Base-by-base conservation (phyloP, 2,113 vertebrate genomes). In the Rhynchopsitta pachyrhyncha region DNA sequence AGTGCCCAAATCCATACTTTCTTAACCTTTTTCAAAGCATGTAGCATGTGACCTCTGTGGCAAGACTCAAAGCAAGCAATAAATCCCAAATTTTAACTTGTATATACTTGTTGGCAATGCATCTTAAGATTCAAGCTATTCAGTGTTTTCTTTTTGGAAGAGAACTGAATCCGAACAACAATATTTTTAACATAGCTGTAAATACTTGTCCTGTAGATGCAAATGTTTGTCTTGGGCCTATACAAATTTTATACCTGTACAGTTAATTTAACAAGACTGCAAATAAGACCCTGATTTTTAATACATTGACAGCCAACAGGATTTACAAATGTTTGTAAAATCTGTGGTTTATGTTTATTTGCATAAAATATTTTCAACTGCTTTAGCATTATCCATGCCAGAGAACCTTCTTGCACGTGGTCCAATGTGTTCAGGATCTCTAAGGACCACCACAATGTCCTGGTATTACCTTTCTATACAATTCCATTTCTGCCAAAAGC, bases 401-500 rank as follows among this genome's bases (percentile, higher is more conserved):
- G 57, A 82, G 68, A 42, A 90, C 44, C 66, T 66, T 22, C 16
- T 25, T 60, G 29, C 55, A 39, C 39, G 44, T 3, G 18, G 33
- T 33, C 60, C 82, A 83, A 78, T 46, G 57, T 16, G 39, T 18
- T 69, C 66, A 62, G n/a, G 29, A 95, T 25, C 84, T 87, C 84
- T 17, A 37, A n/a, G 68, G 82, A 60, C 91, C 86, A 86, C 60
- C 66, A 11, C 76, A 13, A 67, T 95, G 89, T 95, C 94, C 92
- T 79, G 84, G 64, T 63, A 74, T 85, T 52, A 96, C 88, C 93
- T 95, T 93, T 89, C 86, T 14, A 28, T 77, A 70, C 81, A 69
- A 88, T 33, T 47, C 66, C 57, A 60, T 67, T 94, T 86, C 94
- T 93, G 91, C 89, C 91, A 96, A 94, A 92, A 78, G 69, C 62